Conservation (phyloP, 1,140 invertebrate species). For the Dendrolimus kikuchii region DNA sequence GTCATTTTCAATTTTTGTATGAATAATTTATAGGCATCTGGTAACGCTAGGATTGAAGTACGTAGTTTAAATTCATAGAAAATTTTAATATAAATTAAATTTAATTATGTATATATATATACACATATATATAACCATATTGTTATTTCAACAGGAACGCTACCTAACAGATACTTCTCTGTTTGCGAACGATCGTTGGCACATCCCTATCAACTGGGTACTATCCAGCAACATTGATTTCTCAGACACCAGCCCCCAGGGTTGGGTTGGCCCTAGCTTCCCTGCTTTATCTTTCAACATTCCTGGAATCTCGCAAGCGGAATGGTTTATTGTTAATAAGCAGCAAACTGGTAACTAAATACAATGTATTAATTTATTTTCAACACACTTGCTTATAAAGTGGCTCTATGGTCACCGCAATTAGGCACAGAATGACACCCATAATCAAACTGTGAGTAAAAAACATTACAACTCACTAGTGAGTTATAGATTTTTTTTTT, state of each 20-base stretch:
- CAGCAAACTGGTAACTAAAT: constrained; percentile 73
- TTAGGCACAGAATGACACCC: no score
- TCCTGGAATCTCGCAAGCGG: constrained; percentile 38
- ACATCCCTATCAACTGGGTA: constrained; percentile 60
- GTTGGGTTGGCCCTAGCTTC: constrained; percentile 36
- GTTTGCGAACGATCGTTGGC: constrained; percentile 44
- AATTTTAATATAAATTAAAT: no score
- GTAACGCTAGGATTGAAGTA: no score
- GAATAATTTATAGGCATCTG: no score
- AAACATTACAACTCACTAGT: no score
- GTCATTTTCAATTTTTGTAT: no score
- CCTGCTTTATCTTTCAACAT: constrained; percentile 36
- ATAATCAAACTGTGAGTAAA: no score
- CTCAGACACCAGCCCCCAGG: constrained; percentile 45
- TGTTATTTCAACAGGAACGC: constrained; percentile 32
- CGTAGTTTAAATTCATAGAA: no score
- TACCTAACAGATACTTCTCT: constrained; percentile 37
- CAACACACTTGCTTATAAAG: no score
- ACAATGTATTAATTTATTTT: not conserved
- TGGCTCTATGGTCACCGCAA: no score
- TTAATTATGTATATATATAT: no score
- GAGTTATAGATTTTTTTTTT: no score
- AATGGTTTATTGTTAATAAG: constrained; percentile 76
- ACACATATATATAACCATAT: not conserved
- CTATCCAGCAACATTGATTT: constrained; percentile 44